Conservation (phyloP, 1,140 invertebrate species). For the Rhynchophorus ferrugineus region DNA sequence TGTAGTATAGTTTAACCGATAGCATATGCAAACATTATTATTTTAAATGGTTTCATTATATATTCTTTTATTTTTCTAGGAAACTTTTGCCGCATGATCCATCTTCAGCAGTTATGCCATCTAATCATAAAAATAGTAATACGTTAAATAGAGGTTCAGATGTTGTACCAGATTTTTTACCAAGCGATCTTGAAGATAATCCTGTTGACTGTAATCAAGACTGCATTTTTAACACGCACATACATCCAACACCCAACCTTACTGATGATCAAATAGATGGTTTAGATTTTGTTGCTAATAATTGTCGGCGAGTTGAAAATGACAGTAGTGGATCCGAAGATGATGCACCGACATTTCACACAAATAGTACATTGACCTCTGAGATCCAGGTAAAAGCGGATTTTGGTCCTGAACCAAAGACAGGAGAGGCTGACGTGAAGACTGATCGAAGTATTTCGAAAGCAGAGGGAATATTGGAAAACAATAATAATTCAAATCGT, state of each 20-base stretch:
- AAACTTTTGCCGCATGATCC: too few relatives aligned
- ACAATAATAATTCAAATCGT: conserved; percentile 8
- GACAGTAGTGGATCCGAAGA: background rate
- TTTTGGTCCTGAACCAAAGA: background rate
- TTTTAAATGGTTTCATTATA: too few relatives aligned
- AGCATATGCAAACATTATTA: too few relatives aligned
- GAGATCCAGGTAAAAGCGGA: background rate
- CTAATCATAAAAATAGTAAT: background rate
- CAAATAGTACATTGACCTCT: background rate
- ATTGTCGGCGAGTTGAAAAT: background rate
- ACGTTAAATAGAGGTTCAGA: background rate
- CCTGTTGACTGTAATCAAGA: conserved; percentile 28
- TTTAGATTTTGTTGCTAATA: conserved; percentile 8
- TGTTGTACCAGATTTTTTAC: conserved; percentile 22
- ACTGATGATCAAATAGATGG: conserved; percentile 22
- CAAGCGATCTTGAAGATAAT: conserved; percentile 25
- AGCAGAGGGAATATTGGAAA: conserved; percentile 5
- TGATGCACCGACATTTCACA: background rate
- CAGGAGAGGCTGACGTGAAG: conserved; percentile 9
- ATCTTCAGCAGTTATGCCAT: too few relatives aligned
- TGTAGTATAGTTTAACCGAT: too few relatives aligned
- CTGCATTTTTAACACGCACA: conserved; percentile 27
- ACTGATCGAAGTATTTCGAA: conserved; percentile 7
- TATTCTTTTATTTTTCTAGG: too few relatives aligned
- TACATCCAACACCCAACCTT: conserved; percentile 3